Conservation (phyloP, 2,797 vertebrate species). For the Phoxinus dragarum region DNA sequence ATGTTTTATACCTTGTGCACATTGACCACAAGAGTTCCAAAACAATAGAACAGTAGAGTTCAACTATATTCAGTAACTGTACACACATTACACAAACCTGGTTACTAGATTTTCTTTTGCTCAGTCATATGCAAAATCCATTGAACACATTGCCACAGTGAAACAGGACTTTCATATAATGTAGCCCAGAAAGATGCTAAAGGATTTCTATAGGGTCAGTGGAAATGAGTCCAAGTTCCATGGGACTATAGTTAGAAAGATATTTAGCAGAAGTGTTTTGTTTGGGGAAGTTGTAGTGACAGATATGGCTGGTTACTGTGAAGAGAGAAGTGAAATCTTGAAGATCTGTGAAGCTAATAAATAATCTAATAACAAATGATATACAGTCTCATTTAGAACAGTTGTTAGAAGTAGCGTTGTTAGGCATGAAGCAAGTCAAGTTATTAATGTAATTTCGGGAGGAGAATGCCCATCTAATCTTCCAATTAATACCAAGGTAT, state of each 20-base stretch:
- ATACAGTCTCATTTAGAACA: not conserved
- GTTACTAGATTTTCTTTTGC: not conserved
- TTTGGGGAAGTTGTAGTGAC: slow-evolving; percentile 79
- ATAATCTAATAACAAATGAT: not conserved
- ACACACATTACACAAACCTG: not conserved
- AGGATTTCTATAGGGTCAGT: not conserved
- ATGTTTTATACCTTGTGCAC: not conserved
- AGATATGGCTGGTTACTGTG: slow-evolving; percentile 72
- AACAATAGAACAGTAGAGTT: not conserved
- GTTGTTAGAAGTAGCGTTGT: not conserved
- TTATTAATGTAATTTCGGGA: too few relatives aligned
- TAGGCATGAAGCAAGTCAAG: not conserved
- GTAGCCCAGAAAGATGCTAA: not conserved
- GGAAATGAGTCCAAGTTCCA: not conserved
- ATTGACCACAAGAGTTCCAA: not conserved
- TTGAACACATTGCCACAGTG: not conserved
- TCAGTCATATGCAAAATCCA: not conserved
- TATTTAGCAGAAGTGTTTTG: slow-evolving; percentile 16
- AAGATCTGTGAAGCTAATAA: not conserved
- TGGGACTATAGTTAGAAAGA: slow-evolving; percentile 1
- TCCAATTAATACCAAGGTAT: too few relatives aligned
- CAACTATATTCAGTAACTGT: not conserved
- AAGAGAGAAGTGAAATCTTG: slow-evolving; percentile 75
- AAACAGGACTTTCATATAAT: not conserved
- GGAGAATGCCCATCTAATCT: too few relatives aligned